Evolutionary conservation across 2,888 invertebrate species (phyloP), one percentile per base, ranked within the genome.

Genomic region (Deilephila elpenor): DNA sequence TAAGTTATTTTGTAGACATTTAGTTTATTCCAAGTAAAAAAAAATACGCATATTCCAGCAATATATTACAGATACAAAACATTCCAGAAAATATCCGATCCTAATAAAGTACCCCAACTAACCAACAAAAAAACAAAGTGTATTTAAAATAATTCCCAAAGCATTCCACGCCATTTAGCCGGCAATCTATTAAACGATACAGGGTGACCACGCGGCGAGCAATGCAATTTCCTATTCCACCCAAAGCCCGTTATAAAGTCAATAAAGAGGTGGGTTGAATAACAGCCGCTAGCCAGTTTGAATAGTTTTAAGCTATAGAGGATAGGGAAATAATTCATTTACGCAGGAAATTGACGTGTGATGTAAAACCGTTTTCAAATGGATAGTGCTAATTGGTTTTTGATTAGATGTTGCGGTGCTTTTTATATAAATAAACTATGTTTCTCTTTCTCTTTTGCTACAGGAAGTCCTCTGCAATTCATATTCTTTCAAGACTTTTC

Each of bases 191-290:
- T 67, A 51, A 44, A 64, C 20, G 51, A 25, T 44, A 44, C 44
- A 67, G 44, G 67, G 67, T 67, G 67, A 25, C 67, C 67, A 67
- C 67, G 67, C 37, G 34, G 20, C 37, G 64, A 44, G 25, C 51
- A 59, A 73, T 73, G 73, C 73, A 73, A 73, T 73, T 73, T 73
- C 73, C 73, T 59, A 73, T 37, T 61, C 56, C 25, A 29, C 20
- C 67, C 64, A 72, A 59, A 73, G 60, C 71, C 51, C 44, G 67
- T 75, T 73, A 72, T 59, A 70, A 72, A 59, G 71, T 74, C 76
- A 74, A 77, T 77, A 72, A 62, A 72, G 61, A 72, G 72, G 72
- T 62, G 62, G 62, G 32, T 51, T 62, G 72, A 62, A 72, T 62
- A 62, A 62, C 72, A 62, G 61, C 61, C 44, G 44, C 14, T 25